Conservation (phyloP, 2,797 vertebrate genomes). For the Momotus momota region DNA sequence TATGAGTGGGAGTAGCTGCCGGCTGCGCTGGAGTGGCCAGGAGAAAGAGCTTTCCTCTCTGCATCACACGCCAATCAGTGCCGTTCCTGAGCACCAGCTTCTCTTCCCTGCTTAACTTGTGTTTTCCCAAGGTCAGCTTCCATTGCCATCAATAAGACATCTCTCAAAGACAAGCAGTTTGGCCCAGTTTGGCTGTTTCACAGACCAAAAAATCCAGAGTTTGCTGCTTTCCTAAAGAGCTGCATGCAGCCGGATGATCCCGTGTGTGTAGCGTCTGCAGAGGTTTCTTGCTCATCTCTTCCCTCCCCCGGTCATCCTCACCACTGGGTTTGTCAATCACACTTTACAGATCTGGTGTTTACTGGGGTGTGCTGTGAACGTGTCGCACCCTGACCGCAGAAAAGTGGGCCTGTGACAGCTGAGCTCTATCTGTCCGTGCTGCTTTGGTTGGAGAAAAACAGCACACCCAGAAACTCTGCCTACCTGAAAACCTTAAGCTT, state of each 20-base stretch:
- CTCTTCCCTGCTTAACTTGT: not conserved
- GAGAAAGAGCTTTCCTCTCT: not conserved
- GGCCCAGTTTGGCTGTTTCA: not conserved
- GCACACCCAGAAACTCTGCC: not conserved
- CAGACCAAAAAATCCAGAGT: not conserved
- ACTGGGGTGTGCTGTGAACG: not conserved
- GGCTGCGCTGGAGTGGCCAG: not conserved
- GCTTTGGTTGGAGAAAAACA: not conserved
- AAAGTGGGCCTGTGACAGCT: not conserved
- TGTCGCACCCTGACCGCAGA: fast-evolving
- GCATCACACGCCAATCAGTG: fast-evolving
- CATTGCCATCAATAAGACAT: not conserved
- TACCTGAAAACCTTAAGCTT: not conserved
- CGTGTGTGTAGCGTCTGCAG: fast-evolving
- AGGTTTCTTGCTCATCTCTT: not conserved
- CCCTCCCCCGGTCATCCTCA: not conserved
- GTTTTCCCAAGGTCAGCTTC: not conserved
- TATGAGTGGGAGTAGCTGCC: not conserved
- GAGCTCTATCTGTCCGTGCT: fast-evolving
- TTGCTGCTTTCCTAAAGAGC: not conserved
- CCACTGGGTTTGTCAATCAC: not conserved
- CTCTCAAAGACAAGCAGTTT: not conserved
- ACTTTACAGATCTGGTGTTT: not conserved
- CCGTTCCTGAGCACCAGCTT: not conserved
- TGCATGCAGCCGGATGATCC: not conserved